Evolutionary conservation across 2,797 vertebrate genomes (phyloP), one percentile per base, ranked within the genome.

Genomic region (Aselliscus stoliczkanus): DNA sequence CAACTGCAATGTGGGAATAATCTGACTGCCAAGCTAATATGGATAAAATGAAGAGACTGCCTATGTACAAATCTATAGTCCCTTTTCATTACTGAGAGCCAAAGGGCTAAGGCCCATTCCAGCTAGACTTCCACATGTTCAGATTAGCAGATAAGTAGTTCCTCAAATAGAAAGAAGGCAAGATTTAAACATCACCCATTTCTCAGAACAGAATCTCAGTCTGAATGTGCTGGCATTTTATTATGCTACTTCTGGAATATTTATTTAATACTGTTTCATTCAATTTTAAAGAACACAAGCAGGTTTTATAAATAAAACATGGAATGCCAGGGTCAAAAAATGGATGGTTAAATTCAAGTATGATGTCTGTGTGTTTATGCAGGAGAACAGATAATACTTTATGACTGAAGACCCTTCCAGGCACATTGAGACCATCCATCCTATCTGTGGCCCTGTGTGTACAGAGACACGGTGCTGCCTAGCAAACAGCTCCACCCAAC

Each of bases 221-320:
- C 64, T 94, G 27, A 50, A 69, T 93, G 60, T 81, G 69, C 85
- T 79, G 77, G 37, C 50, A 60, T 80, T 95, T 96, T 93, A 95
- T 95, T 94, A 90, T 82, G 90, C 81, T 95, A 70, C 90, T 94
- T 94, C 79, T 84, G 25, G 85, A 88, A 95, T 95, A 87, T 95
- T 96, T 96, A 96, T 89, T 95, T 95, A 86, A 96, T 94, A 96
- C 29, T 44, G 44, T 92, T 88, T 93, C 88, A 96, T 96, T 96
- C 97, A 83, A 95, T 80, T 94, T 97, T 95, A 95, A 97, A 95
- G 89, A 96, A 94, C 54, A 89, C 56, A 89, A 92, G 90, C 72
- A 47, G 14, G 85, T 91, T 95, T 90, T 95, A 79, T 86, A 94
- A 96, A 95, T 93, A 95, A 96, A 97, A 86, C 90, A 93, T 47